Base-by-base conservation (phyloP, 2,113 vertebrate species). In the Pimephales promelas region DNA sequence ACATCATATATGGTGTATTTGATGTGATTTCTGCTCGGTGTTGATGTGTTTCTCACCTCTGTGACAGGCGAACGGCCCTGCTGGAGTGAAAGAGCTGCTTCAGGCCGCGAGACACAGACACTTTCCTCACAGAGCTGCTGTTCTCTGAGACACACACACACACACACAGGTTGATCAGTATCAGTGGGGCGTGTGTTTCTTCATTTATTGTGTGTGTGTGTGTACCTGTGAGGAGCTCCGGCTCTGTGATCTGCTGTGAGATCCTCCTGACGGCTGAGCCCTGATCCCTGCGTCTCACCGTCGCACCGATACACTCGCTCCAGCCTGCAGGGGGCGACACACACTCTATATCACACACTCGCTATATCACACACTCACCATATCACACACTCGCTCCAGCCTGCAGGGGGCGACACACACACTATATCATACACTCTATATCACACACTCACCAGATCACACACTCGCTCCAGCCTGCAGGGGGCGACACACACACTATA, bases 61-160 rank as follows among this genome's bases (percentile, higher is more conserved):
- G 94, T 31, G 95, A 89, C 22, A 92, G 90, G 84, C 92, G 93
- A 84, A 94, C 93, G 90, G 94, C 94, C 90, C 94, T 95, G 84
- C 91, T 94, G 86, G 93, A 94, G 74, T 95, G 93, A 90, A 95
- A 95, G 83, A 95, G 91, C 77, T 94, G 93, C 89, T 94, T 95
- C 88, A 95, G 92, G 81, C 94, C 91, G 22, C 93, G 93, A 79
- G 94, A 93, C 89, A 93, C 85, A 74, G 93, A 93, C 88, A 92
- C 87, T 54, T 92, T 93, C 89, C 92, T 94, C 84, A 88, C 89
- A 78, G 92, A 88, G 71, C 88, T 90, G 77, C 88, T 88, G 72
- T 36, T 91, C 84, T 94, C 94, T 95, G 91, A 31, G 83, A 86
- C 87, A 86, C 36, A 77, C 47, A 82, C 20, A 82, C 80, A 82